Conservation (phyloP, 2,888 invertebrate genomes). For the Agriopis marginaria region DNA sequence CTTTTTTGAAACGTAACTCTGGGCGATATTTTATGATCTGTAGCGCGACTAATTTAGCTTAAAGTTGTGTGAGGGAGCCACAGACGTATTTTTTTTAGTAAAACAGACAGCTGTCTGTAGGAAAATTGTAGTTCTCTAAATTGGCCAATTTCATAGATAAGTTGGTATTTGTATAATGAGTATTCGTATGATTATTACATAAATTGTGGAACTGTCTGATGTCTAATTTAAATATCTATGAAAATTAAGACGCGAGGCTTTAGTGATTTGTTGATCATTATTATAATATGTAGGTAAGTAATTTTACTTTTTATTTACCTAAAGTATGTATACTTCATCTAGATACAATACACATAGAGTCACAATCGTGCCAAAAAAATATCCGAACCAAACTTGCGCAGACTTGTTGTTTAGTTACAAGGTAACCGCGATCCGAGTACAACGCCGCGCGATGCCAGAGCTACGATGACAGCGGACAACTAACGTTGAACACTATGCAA, state of each 20-base stretch:
- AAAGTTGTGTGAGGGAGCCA: not conserved
- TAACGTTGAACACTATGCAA: too few species aligned
- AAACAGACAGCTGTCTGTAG: not conserved
- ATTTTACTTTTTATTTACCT: too few species aligned
- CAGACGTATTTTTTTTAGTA: not conserved
- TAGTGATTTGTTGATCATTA: conserved; percentile 6
- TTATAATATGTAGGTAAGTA: not conserved
- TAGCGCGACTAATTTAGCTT: not conserved
- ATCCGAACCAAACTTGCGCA: too few species aligned
- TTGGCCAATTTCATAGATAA: not conserved
- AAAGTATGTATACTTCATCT: too few species aligned
- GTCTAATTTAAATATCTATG: conserved; percentile 27
- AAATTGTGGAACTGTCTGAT: conserved; percentile 12
- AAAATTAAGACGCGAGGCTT: conserved; percentile 2
- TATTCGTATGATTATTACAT: conserved; percentile 27
- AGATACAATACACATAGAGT: too few species aligned
- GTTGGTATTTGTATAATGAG: conserved; percentile 14
- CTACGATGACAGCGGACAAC: too few species aligned
- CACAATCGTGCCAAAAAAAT: too few species aligned
- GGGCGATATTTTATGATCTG: conserved; percentile 16
- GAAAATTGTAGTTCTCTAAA: not conserved
- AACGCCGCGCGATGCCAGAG: too few species aligned
- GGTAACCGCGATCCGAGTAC: too few species aligned
- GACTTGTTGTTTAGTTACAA: too few species aligned
- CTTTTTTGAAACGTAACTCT: conserved; percentile 26